These are phyloP conservation scores for Aix galericulata DNA, from an alignment of 2,113 vertebrate species.

Conservation along the genomic window DNA sequence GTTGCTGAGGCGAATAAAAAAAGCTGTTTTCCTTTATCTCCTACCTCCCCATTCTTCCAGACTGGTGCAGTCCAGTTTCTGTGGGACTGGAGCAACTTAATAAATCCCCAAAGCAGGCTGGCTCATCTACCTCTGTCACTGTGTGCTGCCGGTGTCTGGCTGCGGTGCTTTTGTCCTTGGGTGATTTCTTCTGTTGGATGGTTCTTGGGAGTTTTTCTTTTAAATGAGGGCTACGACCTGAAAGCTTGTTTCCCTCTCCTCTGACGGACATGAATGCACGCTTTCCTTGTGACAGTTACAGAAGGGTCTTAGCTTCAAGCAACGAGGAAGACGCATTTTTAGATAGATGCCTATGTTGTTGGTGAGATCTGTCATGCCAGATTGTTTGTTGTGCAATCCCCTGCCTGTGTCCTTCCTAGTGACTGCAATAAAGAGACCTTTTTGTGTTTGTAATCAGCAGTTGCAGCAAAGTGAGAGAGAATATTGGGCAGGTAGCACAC, in stretches of 20 bases:
- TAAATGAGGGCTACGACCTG: neutral
- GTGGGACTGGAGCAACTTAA: neutral
- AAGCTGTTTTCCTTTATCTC: neutral
- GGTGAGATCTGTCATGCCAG: neutral
- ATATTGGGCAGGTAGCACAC: neutral
- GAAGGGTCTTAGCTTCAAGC: neutral
- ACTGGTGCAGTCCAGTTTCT: neutral
- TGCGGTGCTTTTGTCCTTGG: accelerated
- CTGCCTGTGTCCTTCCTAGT: neutral
- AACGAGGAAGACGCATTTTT: neutral
- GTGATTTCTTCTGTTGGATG: neutral
- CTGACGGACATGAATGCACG: accelerated
- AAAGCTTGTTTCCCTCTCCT: neutral
- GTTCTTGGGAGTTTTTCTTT: neutral
- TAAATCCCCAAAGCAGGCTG: neutral
- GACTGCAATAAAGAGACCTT: neutral
- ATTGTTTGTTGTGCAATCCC: neutral
- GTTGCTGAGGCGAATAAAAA: neutral
- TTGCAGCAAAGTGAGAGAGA: neutral
- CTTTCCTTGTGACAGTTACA: neutral
- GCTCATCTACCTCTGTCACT: neutral
- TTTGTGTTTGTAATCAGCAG: neutral
- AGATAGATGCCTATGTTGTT: accelerated
- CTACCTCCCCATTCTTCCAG: neutral
- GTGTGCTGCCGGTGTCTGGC: neutral